phyloP scores from a whole-genome alignment of 2,113 vertebrate genomes.

The Spea multiplicata region DNA sequence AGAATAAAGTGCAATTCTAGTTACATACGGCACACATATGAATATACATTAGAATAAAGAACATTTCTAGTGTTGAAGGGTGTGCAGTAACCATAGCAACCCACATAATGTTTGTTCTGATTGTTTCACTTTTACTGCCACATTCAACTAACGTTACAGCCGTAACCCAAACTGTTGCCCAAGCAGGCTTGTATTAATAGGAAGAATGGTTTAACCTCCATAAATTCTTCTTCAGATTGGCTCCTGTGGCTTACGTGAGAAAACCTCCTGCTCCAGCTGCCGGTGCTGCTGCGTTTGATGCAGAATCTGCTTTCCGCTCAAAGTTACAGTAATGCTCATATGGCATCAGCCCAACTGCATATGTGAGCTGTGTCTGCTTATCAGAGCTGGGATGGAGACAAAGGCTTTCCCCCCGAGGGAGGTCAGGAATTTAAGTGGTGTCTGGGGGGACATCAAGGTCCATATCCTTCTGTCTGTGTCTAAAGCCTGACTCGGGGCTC shows the following conservation, averaged over 20 bases:
- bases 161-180: too few relatives aligned
- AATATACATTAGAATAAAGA: too few relatives aligned
- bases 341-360: conserved; percentile 20
- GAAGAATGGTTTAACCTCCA: too few relatives aligned
- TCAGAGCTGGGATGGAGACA: conserved; percentile 54
- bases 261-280: not conserved
- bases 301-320: conserved; percentile 7
- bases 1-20: too few relatives aligned
- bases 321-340: conserved; percentile 17
- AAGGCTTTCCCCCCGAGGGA: conserved; percentile 57
- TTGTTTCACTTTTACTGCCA: too few relatives aligned
- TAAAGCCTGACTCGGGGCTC: conserved; percentile 60
- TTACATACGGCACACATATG: too few relatives aligned
- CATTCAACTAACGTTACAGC: too few relatives aligned
- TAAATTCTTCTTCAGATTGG: not conserved
- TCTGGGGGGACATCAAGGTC: conserved; percentile 64
- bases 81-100: too few relatives aligned
- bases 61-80: too few relatives aligned
- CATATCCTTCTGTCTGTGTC: conserved; percentile 55
- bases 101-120: too few relatives aligned
- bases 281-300: conserved; percentile 9
- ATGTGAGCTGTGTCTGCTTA: conserved; percentile 43
- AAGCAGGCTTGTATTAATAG: too few relatives aligned
- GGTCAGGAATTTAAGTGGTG: conserved; percentile 57
- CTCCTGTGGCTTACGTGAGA: not conserved